These are phyloP conservation scores for Monochamus alternatus DNA, from an alignment of 2,888 invertebrate species.

Conservation along the genomic window DNA sequence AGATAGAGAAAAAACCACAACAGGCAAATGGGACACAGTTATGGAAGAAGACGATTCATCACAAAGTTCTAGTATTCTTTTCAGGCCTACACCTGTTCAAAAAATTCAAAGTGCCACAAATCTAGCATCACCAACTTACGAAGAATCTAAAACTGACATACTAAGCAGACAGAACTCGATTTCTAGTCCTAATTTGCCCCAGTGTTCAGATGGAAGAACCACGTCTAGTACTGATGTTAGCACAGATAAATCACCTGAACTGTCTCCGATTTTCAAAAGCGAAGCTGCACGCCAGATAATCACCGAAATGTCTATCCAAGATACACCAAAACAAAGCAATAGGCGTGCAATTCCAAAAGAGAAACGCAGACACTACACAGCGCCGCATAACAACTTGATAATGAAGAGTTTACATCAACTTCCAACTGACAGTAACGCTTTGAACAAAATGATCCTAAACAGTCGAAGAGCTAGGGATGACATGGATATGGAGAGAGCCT, in stretches of 20 bases:
- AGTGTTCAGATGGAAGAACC: conserved; percentile 55
- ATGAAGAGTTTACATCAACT: conserved; percentile 67
- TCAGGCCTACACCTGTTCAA: conserved; percentile 59
- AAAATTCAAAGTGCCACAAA: conserved; percentile 42
- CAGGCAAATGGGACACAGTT: conserved; percentile 67
- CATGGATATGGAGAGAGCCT: conserved; percentile 89
- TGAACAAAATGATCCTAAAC: conserved; percentile 62
- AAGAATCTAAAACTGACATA: conserved; percentile 57
- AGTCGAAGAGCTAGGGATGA: conserved; percentile 84
- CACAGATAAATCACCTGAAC: conserved; percentile 72
- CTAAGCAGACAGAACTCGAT: conserved; percentile 59
- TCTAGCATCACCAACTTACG: conserved; percentile 52
- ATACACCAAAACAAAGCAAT: conserved; percentile 63
- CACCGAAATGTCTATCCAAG: conserved; percentile 79
- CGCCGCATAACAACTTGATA: conserved; percentile 76
- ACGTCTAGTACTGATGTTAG: conserved; percentile 57
- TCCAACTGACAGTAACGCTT: conserved; percentile 62
- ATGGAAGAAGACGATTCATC: conserved; percentile 69
- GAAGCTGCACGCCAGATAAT: conserved; percentile 91
- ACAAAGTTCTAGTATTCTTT: conserved; percentile 63
- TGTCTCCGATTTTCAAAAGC: conserved; percentile 89
- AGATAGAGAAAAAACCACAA: conserved; percentile 81
- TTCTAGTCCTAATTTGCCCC: conserved; percentile 62
- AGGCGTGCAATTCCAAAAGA: conserved; percentile 85
- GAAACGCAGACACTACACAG: conserved; percentile 90